Evolutionary conservation across 2,888 invertebrate species (phyloP).

Genomic region (Elysia crispata): DNA sequence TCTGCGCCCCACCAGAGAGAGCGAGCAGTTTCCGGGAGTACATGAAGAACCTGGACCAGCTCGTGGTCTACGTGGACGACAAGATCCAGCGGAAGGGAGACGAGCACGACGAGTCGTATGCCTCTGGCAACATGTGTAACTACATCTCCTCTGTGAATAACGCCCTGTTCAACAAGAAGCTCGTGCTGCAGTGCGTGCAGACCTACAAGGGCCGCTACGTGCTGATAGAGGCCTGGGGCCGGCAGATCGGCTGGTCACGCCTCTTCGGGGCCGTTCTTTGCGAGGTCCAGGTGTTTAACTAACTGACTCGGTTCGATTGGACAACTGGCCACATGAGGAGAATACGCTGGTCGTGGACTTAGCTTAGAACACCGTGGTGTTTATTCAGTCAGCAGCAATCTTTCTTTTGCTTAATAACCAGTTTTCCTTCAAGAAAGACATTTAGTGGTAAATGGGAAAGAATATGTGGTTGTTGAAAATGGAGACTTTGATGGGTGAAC

Average conservation of each 20-base stretch:
- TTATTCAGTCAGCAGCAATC: too few relatives aligned
- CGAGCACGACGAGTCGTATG: slow-evolving; percentile 65
- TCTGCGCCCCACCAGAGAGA: too few relatives aligned
- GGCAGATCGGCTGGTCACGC: slow-evolving; percentile 78
- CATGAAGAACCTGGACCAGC: slow-evolving; percentile 79
- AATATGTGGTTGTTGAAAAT: too few relatives aligned
- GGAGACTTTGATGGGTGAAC: too few relatives aligned
- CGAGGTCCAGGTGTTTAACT: slow-evolving; percentile 78
- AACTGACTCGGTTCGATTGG: neutral
- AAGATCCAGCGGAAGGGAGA: slow-evolving; percentile 67
- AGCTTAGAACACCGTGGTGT: too few relatives aligned
- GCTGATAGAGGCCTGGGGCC: slow-evolving; percentile 79
- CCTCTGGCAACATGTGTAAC: slow-evolving; percentile 77
- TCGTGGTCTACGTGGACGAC: slow-evolving; percentile 79
- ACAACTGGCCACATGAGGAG: too few relatives aligned
- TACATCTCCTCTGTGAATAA: slow-evolving; percentile 79
- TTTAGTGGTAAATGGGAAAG: too few relatives aligned
- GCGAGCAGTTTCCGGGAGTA: slow-evolving; percentile 75
- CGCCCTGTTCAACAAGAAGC: slow-evolving; percentile 78
- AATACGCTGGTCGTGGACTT: too few relatives aligned
- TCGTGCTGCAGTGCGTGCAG: slow-evolving; percentile 78
- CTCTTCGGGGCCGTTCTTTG: slow-evolving; percentile 80
- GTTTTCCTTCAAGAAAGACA: too few relatives aligned
- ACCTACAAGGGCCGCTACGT: slow-evolving; percentile 78
- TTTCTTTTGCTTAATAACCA: too few relatives aligned